Evolutionary conservation across 2,888 invertebrate species (phyloP).

Genomic region (Chrysolina oricalcia): DNA sequence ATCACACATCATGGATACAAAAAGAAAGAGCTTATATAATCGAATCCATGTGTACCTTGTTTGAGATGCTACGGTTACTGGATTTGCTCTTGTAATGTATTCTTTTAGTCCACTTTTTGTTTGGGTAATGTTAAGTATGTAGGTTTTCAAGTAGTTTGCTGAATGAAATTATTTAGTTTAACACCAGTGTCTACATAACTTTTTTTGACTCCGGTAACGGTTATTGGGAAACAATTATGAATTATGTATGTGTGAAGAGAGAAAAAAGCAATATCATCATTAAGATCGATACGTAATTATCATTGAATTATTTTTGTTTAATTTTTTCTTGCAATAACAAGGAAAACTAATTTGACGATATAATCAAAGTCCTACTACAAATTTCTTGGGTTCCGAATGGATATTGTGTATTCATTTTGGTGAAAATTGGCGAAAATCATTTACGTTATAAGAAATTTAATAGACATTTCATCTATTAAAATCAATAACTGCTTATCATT

Average conservation of each 20-base stretch:
- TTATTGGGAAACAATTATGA: conserved; percentile 8
- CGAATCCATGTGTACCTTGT: conserved; percentile 41
- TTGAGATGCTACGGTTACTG: conserved; percentile 37
- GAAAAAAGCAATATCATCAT: conserved; percentile 26
- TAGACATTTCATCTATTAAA: too few species aligned
- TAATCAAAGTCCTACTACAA: neutral
- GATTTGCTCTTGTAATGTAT: conserved; percentile 41
- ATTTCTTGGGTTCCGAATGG: too few species aligned
- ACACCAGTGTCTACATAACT: conserved; percentile 40
- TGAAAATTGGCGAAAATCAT: too few species aligned
- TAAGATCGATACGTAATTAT: neutral
- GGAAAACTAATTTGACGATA: neutral
- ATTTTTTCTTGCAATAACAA: neutral
- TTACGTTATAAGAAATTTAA: too few species aligned
- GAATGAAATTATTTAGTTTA: conserved; percentile 44
- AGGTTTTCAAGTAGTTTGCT: conserved; percentile 34
- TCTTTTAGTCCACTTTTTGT: conserved; percentile 43
- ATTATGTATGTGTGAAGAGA: conserved; percentile 28
- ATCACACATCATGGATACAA: conserved; percentile 53
- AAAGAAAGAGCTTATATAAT: conserved; percentile 46
- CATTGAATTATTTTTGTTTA: neutral
- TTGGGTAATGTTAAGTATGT: conserved; percentile 34
- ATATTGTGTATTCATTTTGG: too few species aligned
- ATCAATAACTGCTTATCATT: too few species aligned
- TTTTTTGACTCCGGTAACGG: conserved; percentile 21